A percentile compares a stretch with the other conserved stretches of the same genome.
These are phyloP conservation scores for Sapayoa aenigma DNA, from an alignment of 2,113 vertebrate genomes.

Conservation along the genomic window DNA sequence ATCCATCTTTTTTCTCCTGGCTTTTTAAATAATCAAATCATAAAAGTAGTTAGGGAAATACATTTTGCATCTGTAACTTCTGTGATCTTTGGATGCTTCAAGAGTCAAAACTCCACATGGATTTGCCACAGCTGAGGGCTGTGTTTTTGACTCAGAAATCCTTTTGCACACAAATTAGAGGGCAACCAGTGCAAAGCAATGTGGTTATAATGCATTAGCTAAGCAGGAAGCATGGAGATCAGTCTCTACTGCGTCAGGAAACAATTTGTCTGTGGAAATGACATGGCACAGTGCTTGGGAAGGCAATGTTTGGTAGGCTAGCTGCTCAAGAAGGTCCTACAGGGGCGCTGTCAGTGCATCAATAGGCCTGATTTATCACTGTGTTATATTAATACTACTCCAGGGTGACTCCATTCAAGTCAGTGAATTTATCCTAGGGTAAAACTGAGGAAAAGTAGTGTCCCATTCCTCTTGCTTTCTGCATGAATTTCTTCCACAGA, in stretches of 20 bases:
- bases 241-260: constrained; percentile 56
- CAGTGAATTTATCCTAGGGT: background rate
- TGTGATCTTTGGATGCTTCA: constrained; percentile 45
- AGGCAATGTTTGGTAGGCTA: constrained; percentile 27
- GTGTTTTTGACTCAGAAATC: constrained; percentile 25
- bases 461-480: background rate
- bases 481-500: background rate
- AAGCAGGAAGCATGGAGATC: constrained; percentile 50
- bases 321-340: constrained; percentile 26
- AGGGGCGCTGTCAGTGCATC: constrained; percentile 51
- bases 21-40: constrained; percentile 41
- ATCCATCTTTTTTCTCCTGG: constrained; percentile 22
- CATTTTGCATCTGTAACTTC: constrained; percentile 17
- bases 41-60: background rate
- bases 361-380: constrained; percentile 49
- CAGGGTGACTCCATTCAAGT: constrained; percentile 26
- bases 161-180: constrained; percentile 54
- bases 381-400: constrained; percentile 33
- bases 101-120: constrained; percentile 33
- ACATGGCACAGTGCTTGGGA: constrained; percentile 31
- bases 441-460: background rate
- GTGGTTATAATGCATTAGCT: constrained; percentile 51
- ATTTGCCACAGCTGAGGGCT: constrained; percentile 29
- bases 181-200: constrained; percentile 50
- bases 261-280: constrained; percentile 60